Evolutionary conservation across 2,888 invertebrate species (phyloP).

Genomic region (Sipha maydis): DNA sequence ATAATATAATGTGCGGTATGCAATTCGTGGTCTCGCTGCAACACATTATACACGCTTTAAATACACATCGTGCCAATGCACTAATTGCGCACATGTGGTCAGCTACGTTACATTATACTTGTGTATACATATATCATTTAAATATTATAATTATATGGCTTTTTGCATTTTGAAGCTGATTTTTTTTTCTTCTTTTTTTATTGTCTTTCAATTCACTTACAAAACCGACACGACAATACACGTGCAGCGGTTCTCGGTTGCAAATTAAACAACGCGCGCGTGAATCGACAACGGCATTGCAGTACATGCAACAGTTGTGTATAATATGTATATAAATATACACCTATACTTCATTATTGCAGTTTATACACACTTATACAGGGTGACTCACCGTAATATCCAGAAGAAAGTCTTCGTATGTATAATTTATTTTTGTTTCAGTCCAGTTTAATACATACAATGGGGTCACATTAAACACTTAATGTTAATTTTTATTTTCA

Average conservation of each 20-base stretch:
- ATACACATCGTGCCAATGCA: constrained; percentile 8
- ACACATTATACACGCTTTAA: background rate
- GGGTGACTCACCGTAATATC: too few species aligned
- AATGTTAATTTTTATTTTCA: background rate
- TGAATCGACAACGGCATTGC: background rate
- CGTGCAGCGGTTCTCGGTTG: constrained; percentile 5
- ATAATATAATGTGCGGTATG: background rate
- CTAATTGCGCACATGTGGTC: constrained; percentile 16
- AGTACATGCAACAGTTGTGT: background rate
- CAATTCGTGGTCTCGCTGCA: background rate
- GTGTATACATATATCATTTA: background rate
- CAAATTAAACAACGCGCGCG: background rate
- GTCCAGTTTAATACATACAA: too few species aligned
- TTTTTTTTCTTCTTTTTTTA: background rate
- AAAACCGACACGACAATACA: constrained; percentile 25
- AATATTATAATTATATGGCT: background rate
- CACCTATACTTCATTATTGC: background rate
- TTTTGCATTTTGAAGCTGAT: background rate
- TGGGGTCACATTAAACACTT: too few species aligned
- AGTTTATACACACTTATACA: too few species aligned
- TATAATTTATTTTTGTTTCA: too few species aligned
- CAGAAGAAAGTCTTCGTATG: too few species aligned
- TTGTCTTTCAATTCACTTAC: background rate
- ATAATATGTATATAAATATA: background rate
- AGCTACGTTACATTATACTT: background rate